Evolutionary conservation across 1,140 invertebrate species (phyloP), one percentile per base, ranked within the genome.

Genomic region (Eueides isabella): DNA sequence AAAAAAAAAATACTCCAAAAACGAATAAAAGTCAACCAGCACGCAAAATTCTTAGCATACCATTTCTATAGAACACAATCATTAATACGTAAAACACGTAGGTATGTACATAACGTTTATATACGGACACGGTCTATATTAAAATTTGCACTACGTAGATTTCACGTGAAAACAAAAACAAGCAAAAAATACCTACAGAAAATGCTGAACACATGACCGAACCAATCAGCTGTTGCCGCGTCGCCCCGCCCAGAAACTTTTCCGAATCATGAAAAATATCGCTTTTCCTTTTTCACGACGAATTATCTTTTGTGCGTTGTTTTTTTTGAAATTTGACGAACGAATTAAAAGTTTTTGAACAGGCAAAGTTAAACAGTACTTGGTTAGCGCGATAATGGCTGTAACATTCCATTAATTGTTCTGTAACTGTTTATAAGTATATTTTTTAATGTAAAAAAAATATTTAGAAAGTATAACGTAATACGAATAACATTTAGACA

Each of bases 151-250:
- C 64, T 72, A 63, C 70, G 63, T 67, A 73, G 61, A 73, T 77
- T 77, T 77, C 72, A 74, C 71, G 75, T 79, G 72, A 78, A 78
- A 72, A 79, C 78, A 81, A 78, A 80, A 80, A 79, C 80, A 79
- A 79, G 80, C 79, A 88, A 91, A 92, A 89, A 89, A 90, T 91
- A 92, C 88, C 89, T 91, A 92, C 89, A 82, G 88, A 89, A 90
- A 90, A 91, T 87, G 19, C 83, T 82, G 82, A 85, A 90, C 87
- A 91, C 90, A 89, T 87, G 85, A 80, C 79, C 78, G 84, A 86
- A 85, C 91, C 91, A 92, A 92, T 91, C 89, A 90, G 89, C 85
- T 89, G 89, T 87, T 91, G 80, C 85, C 75, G 80, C 79, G 66
- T 80, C 81, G 88, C 89, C 85, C 88, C 89, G 89, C 91, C 89